Evolutionary conservation across 2,113 vertebrate species (phyloP), one percentile per base, ranked within the genome.

Genomic region (Erpornis zantholeuca): DNA sequence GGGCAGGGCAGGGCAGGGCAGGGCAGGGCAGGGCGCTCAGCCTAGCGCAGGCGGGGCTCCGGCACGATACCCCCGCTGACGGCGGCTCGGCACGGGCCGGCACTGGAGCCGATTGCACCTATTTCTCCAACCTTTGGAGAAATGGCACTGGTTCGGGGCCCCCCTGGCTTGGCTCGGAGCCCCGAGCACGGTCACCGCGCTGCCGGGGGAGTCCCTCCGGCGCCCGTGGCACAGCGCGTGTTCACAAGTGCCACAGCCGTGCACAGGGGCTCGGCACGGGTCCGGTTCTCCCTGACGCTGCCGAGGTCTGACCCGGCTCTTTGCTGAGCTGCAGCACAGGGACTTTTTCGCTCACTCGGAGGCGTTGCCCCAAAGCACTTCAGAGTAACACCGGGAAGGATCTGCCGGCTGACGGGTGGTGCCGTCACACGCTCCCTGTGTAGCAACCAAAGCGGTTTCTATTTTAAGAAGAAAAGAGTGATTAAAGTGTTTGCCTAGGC

Each of bases 401-500:
- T 52, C 78, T 2, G 88, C 85, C 31, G n/a, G 68, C 69, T 84
- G 69, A 91, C 16, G 83, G 56, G 77, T 19, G 52, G 49, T n/a
- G 42, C 68, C 64, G 82, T 60, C 78, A 56, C 15, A 24, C 18
- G 31, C 52, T 77, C 63, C 79, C 56, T 13, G 71, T 23, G n/a
- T 4, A 47, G 83, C 72, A 45, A 53, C 59, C 72, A 27, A 31
- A 94, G 52, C 6, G 4, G 8, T 29, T 73, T 78, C 95, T 95
- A 92, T 94, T 94, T 92, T 91, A 21, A 82, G 92, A 84, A 72
- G 54, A 59, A 85, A 94, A 80, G 86, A 80, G 81, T n/a, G 92
- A 94, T 81, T 83, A 57, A 88, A 91, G 86, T 83, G 73, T 95
- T 96, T 92, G 93, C 86, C 86, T 44, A 61, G 94, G 90, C 92